These are phyloP conservation scores for Paratrypauchen microcephalus DNA, from an alignment of 2,797 vertebrate species.

Conservation along the genomic window DNA sequence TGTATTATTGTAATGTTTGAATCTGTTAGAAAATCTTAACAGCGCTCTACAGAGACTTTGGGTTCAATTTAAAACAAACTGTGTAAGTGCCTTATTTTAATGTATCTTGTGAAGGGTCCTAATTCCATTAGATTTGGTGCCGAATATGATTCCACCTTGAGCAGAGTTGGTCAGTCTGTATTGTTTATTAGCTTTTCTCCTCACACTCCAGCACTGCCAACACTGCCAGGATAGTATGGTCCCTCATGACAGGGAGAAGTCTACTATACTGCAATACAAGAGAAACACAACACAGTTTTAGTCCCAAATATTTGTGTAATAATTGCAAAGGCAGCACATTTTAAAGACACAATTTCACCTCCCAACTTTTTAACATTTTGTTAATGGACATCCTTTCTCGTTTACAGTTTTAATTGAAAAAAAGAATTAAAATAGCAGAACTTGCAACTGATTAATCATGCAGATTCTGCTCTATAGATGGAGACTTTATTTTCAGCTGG, in stretches of 20 bases:
- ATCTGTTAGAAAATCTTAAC: neutral
- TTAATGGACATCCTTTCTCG: neutral
- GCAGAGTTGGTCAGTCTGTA: neutral
- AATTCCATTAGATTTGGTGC: slow-evolving; percentile 2
- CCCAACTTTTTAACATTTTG: neutral
- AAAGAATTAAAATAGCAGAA: neutral
- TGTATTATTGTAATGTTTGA: neutral
- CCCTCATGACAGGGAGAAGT: neutral
- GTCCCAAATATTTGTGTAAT: neutral
- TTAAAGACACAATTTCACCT: neutral
- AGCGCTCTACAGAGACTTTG: neutral
- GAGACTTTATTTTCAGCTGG: neutral
- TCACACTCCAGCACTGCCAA: neutral
- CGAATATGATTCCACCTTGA: neutral
- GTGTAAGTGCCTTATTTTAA: neutral
- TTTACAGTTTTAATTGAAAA: neutral
- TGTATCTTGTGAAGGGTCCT: neutral
- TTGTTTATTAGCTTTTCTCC: slow-evolving; percentile 2
- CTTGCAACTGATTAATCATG: neutral
- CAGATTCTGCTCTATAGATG: neutral
- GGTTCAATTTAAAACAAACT: neutral
- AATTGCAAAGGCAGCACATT: neutral
- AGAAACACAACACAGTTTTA: neutral
- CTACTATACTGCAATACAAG: neutral
- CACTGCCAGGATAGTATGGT: neutral